These are phyloP conservation scores for Clunio marinus DNA, from an alignment of 2,888 invertebrate genomes.

Conservation along the genomic window DNA sequence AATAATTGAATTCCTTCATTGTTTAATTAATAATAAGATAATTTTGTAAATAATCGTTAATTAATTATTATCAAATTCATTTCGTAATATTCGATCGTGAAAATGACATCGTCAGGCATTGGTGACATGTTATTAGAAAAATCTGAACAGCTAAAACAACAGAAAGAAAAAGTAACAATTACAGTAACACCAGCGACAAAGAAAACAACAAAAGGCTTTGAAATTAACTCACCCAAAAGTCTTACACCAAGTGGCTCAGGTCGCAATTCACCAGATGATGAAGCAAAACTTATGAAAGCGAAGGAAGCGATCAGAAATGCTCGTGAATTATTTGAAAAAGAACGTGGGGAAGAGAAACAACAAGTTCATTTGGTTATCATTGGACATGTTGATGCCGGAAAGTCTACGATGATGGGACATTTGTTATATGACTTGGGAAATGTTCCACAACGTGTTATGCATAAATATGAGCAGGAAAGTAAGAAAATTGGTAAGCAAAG, in stretches of 20 bases:
- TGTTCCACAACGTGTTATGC: slow-evolving; percentile 82
- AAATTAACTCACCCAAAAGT: slow-evolving; percentile 43
- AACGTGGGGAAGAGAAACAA: slow-evolving; percentile 75
- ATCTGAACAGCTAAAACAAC: slow-evolving; percentile 42
- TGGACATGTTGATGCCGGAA: slow-evolving; percentile 97
- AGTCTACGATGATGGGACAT: slow-evolving; percentile 78
- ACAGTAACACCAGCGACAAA: slow-evolving; percentile 46
- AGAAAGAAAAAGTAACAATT: slow-evolving; percentile 45
- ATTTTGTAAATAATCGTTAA: too few relatives aligned
- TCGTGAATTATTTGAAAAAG: slow-evolving; percentile 62
- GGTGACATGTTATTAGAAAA: slow-evolving; percentile 33
- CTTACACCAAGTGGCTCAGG: slow-evolving; percentile 63
- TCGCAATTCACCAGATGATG: slow-evolving; percentile 53
- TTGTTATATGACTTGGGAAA: slow-evolving; percentile 81
- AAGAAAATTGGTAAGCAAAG: slow-evolving; percentile 96
- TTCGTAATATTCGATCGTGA: background rate
- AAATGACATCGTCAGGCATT: slow-evolving; percentile 26
- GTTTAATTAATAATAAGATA: background rate
- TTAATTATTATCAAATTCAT: too few relatives aligned
- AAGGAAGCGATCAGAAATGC: slow-evolving; percentile 48
- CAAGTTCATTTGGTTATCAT: slow-evolving; percentile 88
- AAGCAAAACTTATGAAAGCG: slow-evolving; percentile 44
- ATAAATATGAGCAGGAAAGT: slow-evolving; percentile 96
- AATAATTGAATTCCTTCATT: background rate
- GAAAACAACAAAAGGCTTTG: slow-evolving; percentile 45